Evolutionary conservation across 2,797 vertebrate species (phyloP).

Genomic region (Luscinia luscinia): DNA sequence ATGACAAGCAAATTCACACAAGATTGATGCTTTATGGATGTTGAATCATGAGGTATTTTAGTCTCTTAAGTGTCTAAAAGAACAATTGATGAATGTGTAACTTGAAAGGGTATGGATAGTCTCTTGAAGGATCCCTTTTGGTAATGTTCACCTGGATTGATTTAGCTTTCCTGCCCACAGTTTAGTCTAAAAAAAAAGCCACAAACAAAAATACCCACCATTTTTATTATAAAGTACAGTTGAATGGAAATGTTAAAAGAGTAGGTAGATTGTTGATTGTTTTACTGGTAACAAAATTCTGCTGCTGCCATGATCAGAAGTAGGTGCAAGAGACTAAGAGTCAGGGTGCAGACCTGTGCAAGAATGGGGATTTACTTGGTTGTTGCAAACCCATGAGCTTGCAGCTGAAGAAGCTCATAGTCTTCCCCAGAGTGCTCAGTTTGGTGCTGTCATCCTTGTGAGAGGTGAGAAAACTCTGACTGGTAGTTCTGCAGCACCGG

Average conservation of each 20-base stretch:
- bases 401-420: neutral
- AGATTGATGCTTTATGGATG: neutral
- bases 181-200: neutral
- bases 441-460: neutral
- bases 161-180: neutral
- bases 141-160: neutral
- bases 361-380: neutral
- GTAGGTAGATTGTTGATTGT: neutral
- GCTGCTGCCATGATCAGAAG: neutral
- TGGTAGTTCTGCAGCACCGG: neutral
- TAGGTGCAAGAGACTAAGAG: neutral
- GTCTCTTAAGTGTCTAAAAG: neutral
- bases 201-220: neutral
- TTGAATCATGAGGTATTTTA: neutral
- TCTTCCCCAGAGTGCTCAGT: neutral
- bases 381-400: neutral
- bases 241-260: neutral
- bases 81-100: neutral
- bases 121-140: neutral
- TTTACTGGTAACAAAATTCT: neutral
- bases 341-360: neutral
- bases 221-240: neutral
- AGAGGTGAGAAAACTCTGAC: slow-evolving; percentile 8
- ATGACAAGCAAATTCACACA: slow-evolving; percentile 3
- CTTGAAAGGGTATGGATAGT: neutral